A percentile compares a stretch with the other conserved stretches of the same genome.
Conservation (phyloP, 2,888 invertebrate species). For the Sinotaia quadrata region DNA sequence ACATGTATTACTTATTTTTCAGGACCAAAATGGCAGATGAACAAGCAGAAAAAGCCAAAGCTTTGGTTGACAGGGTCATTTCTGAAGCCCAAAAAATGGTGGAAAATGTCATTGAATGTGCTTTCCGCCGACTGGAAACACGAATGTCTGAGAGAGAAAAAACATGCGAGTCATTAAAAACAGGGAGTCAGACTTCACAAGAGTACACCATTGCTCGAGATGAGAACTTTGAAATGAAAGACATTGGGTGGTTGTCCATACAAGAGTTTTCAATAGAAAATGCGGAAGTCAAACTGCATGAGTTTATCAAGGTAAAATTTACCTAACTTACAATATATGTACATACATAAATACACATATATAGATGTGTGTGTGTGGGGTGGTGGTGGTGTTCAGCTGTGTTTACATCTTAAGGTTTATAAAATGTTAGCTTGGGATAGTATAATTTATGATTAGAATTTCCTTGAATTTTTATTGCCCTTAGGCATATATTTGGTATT, state of each 20-base stretch:
- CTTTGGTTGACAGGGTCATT: slow-evolving; percentile 13
- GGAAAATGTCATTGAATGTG: slow-evolving; percentile 63
- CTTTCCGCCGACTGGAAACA: slow-evolving; percentile 62
- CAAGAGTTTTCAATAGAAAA: slow-evolving; percentile 62
- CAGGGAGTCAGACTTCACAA: slow-evolving; percentile 51
- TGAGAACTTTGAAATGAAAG: slow-evolving; percentile 62
- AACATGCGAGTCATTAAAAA: slow-evolving; percentile 60
- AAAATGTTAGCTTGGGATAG: neutral
- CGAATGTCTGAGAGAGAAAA: slow-evolving; percentile 60
- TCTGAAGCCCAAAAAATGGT: slow-evolving; percentile 53
- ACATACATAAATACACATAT: no score
- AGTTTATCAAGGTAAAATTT: slow-evolving; percentile 69
- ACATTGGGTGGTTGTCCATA: slow-evolving; percentile 70
- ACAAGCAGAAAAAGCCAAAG: slow-evolving; percentile 55
- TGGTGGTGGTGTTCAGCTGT: no score
- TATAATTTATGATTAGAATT: neutral
- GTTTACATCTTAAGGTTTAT: neutral
- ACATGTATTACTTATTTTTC: no score
- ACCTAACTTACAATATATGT: no score
- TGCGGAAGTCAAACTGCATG: slow-evolving; percentile 67
- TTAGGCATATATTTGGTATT: no score
- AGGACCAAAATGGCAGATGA: no score
- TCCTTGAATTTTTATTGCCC: no score
- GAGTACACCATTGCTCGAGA: slow-evolving; percentile 48
- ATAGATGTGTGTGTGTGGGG: no score